Base-by-base conservation (phyloP, 1,140 invertebrate species). In the Stegodyphus dumicola region DNA sequence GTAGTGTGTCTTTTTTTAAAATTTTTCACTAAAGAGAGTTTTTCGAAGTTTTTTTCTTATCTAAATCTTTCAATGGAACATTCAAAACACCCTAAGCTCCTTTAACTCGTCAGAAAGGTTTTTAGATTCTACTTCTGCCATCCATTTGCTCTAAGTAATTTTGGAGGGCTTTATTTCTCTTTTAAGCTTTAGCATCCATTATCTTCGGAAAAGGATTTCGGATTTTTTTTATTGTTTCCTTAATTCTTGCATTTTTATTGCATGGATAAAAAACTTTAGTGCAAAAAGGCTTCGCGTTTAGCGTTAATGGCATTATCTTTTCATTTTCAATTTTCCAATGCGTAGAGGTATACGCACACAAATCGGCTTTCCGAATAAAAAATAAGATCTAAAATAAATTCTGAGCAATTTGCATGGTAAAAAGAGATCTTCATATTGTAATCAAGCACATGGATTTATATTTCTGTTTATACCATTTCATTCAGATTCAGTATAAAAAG, bases 121-220 rank as follows among this genome's bases (percentile, higher is more conserved):
- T 60, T 9, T 60, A 60, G 56, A 60, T 60, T 60, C 15, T 5
- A 11, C 56, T 60, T 15, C 56, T 9, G 56, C 56, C 56, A 60
- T 60, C 56, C 56, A 60, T 69, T 69, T 69, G 18, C 6, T 18
- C 18, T 69, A 69, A 69, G 66, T 69, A 69, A 69, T 17, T 69
- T 67, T 69, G 15, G 66, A 69, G 18, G 66, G 9, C 5, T 69
- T 69, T 69, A 33, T 69, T 69, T 69, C 18, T 17, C 18, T 69
- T 69, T 18, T 69, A 18, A 33, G 18, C 56, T 69, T 9, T 10
- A 69, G 15, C 66, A 69, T 69, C 66, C 66, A 69, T 69, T 69
- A 69, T 17, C 66, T n/a, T 18, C 15, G 9, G 6, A 69, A 18
- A 69, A 17, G 66, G 10, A 17, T 69, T 17, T 69, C 66, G 3